Percentiles rank a stretch among this genome's conserved stretches.
These are phyloP conservation scores for Bos taurus DNA, from an alignment of 2,113 vertebrate species.

Conservation along the genomic window DNA sequence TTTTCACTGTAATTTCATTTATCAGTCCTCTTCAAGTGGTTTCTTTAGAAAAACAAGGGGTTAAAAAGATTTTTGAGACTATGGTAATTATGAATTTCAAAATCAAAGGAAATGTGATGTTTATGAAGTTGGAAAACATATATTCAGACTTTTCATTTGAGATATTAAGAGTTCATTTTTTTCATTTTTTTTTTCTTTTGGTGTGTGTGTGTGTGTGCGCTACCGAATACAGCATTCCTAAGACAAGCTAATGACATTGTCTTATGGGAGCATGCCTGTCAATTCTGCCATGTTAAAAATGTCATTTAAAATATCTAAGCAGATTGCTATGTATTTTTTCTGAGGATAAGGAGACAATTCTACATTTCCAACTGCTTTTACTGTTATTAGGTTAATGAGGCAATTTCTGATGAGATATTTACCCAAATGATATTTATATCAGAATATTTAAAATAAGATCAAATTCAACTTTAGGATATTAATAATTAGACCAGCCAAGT, in stretches of 20 bases:
- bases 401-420: slow-evolving; percentile 52
- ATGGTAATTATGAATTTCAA: slow-evolving; percentile 14
- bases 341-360: not conserved
- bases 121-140: slow-evolving; percentile 36
- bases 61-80: not conserved
- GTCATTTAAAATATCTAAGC: slow-evolving; percentile 29
- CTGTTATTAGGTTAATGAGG: slow-evolving; percentile 13
- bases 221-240: not conserved
- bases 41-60: not conserved
- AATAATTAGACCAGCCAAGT: not conserved
- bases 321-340: not conserved
- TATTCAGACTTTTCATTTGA: not conserved
- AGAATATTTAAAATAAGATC: not conserved
- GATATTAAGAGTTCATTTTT: not conserved
- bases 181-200: not conserved
- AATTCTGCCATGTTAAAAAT: slow-evolving; percentile 6
- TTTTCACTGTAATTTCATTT: not conserved
- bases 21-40: not conserved
- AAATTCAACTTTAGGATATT: slow-evolving; percentile 6
- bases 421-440: not conserved
- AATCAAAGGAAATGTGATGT: not conserved
- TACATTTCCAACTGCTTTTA: not conserved
- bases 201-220: not conserved
- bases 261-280: not conserved
- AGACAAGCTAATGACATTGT: not conserved